Base-by-base conservation (phyloP, 2,797 vertebrate genomes). In the Pantherophis vulpinus region DNA sequence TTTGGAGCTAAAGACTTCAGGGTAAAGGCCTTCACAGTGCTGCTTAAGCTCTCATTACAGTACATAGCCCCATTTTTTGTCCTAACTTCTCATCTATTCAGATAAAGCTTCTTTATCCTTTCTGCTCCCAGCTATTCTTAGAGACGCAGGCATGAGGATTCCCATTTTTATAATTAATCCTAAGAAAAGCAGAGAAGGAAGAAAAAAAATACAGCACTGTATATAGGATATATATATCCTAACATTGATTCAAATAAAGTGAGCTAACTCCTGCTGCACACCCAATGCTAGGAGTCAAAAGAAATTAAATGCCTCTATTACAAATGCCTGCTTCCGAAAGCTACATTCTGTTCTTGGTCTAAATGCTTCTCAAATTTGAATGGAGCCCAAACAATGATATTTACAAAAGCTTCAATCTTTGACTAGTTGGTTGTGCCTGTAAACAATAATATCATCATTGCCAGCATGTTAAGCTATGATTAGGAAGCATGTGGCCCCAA, bases 341-440 rank as follows among this genome's bases (percentile, higher is more conserved):
- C 16, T 6, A 54, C 51, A 55, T 87, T 63, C 60, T 37, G 12
- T 29, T 56, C 8, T 90, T 94, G 89, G 60, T 55, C 66, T 92
- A 95, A 83, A 89, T 20, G 37, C 83, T 94, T 92, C 88, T 86
- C 51, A 54, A 87, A 51, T 5, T 54, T 32, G 1, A 16, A 18
- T 0, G 2, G 93, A 61, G 90, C 86, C 93, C 88, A 90, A 51
- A 47, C 1, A 29, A 79, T 61, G 8, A 88, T 90, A 88, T 90
- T 92, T 58, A 32, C 89, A 59, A 2, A 3, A 29, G 23, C 23
- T 91, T 63, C 47, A 37, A 87, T 86, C 94, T 87, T 92, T 74
- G 86, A 54, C 42, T 92, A 95, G 94, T 87, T 95, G 93, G 88
- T 63, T 89, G 90, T 93, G 74, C 54, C 37, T 94, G 74, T 91